These are phyloP conservation scores for Pseudomugil gertrudae DNA, from an alignment of 2,797 vertebrate species.

Conservation along the genomic window DNA sequence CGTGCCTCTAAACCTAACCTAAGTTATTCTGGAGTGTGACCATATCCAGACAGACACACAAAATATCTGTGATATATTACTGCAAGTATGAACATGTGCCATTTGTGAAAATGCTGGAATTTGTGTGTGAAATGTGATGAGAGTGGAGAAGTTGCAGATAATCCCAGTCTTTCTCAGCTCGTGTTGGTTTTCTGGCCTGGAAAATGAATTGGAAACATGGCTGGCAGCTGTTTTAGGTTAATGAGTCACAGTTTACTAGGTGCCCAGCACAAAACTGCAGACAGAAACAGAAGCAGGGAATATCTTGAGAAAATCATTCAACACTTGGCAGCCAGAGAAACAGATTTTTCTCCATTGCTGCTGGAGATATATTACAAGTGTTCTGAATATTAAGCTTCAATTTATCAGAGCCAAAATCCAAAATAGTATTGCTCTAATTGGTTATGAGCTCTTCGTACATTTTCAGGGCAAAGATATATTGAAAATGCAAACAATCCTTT, in stretches of 20 bases:
- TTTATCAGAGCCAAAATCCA: not conserved
- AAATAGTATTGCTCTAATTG: not conserved
- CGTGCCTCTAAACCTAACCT: not conserved
- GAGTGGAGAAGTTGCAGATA: constrained; percentile 1
- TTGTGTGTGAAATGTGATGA: not conserved
- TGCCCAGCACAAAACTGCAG: constrained; percentile 2
- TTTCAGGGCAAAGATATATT: not conserved
- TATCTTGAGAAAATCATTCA: not conserved
- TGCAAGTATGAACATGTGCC: not conserved
- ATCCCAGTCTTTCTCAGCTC: constrained; percentile 8
- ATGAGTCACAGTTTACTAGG: not conserved
- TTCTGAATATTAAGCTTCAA: not conserved
- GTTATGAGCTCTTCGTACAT: not conserved
- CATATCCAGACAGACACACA: not conserved
- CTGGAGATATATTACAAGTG: not conserved
- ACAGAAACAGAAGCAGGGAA: not conserved
- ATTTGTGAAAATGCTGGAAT: not conserved
- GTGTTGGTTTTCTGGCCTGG: constrained; percentile 8
- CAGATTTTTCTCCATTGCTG: not conserved
- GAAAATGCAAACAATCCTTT: not conserved
- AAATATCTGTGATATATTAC: not conserved
- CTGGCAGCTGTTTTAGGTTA: constrained; percentile 15
- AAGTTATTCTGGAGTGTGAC: not conserved
- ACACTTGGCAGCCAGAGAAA: constrained; percentile 3
- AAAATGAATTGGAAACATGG: constrained; percentile 15